Percentiles rank a stretch among this genome's conserved stretches.
Evolutionary conservation across 2,113 vertebrate genomes (phyloP).

Genomic region (Erpornis zantholeuca): DNA sequence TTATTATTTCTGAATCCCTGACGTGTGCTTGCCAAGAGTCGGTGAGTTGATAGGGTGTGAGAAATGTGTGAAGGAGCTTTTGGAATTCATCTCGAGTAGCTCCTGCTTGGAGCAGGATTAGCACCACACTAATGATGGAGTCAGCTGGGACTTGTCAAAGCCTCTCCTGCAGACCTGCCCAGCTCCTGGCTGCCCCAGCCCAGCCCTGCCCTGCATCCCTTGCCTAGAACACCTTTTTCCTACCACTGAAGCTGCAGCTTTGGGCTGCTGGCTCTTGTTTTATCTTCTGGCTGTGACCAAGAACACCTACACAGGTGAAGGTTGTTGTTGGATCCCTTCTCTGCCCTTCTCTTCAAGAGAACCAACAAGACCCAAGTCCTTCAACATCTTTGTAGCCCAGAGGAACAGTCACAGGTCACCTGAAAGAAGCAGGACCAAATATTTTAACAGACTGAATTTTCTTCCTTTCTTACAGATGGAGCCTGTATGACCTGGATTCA

Average conservation of each 20-base stretch:
- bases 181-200: neutral
- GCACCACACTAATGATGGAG: neutral
- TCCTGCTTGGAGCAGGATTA: neutral
- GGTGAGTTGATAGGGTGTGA: neutral
- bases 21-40: neutral
- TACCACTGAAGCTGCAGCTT: neutral
- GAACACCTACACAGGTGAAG: neutral
- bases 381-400: neutral
- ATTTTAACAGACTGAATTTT: neutral
- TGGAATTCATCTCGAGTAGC: neutral
- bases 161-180: neutral
- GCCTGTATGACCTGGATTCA: neutral
- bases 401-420: neutral
- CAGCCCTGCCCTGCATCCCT: neutral
- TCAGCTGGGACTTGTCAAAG: neutral
- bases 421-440: neutral
- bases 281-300: neutral
- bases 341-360: neutral
- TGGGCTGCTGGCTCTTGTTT: neutral
- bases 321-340: neutral
- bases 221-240: too few relatives aligned
- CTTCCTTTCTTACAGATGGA: neutral
- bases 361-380: neutral
- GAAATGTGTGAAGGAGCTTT: neutral
- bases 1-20: constrained; percentile 32